Percentiles rank a stretch among this genome's conserved stretches.
phyloP scores from a whole-genome alignment of 2,797 vertebrate species.

The Danio tinwini region DNA sequence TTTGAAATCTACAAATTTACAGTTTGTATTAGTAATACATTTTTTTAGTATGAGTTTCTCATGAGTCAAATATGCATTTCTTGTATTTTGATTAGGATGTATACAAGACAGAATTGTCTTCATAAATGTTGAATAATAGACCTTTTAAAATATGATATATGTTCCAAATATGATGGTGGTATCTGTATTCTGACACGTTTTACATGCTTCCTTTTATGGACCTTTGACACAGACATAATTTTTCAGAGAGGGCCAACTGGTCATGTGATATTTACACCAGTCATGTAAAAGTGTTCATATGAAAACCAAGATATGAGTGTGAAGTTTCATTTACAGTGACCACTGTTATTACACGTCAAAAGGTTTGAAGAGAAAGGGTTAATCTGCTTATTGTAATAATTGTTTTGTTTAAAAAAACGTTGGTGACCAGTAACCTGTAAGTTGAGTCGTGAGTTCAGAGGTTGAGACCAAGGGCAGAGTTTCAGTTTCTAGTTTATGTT shows the following conservation, averaged over 20 bases:
- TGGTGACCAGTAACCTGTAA: not conserved
- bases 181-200: not conserved
- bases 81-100: not conserved
- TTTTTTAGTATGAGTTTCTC: not conserved
- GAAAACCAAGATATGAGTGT: not conserved
- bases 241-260: not conserved
- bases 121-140: not conserved
- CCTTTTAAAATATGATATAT: not conserved
- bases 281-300: not conserved
- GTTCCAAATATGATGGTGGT: not conserved
- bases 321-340: not conserved
- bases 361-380: not conserved
- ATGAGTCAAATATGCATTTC: not conserved
- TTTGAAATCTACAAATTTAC: not conserved
- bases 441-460: not conserved
- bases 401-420: not conserved
- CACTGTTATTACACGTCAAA: not conserved
- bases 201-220: not conserved
- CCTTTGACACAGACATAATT: conserved; percentile 1
- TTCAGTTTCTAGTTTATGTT: not conserved
- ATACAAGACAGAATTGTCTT: not conserved
- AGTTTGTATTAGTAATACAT: not conserved
- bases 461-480: not conserved
- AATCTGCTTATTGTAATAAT: not conserved
- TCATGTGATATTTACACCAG: conserved; percentile 14